Evolutionary conservation across 2,113 vertebrate genomes (phyloP).

Genomic region (Pterocles gutturalis): DNA sequence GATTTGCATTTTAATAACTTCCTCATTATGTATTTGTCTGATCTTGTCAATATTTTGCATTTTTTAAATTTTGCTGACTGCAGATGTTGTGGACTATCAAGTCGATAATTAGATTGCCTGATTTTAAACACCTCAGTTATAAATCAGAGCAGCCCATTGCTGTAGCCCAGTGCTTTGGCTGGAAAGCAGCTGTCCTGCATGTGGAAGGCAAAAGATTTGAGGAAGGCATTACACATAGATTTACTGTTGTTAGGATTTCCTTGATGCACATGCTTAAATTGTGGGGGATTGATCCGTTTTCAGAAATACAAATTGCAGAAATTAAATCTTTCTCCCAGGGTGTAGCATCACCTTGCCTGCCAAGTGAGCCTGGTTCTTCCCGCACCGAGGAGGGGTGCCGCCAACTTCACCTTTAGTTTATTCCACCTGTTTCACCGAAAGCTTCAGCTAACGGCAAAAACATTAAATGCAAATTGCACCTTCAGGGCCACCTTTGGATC

Average conservation of each 20-base stretch:
- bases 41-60: constrained; percentile 65
- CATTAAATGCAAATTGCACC: constrained; percentile 11
- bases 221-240: background rate
- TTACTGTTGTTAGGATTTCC: background rate
- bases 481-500: background rate
- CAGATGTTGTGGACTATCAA: background rate
- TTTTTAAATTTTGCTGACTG: constrained; percentile 59
- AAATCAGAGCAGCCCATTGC: background rate
- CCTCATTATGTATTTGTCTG: constrained; percentile 56
- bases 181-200: background rate
- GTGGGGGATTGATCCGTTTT: background rate
- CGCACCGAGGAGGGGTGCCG: background rate
- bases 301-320: background rate
- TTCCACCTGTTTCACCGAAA: constrained; percentile 22
- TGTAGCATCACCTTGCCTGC: background rate
- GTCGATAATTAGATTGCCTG: constrained; percentile 25
- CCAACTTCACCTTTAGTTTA: background rate
- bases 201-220: background rate
- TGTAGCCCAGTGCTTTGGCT: background rate
- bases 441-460: background rate
- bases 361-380: background rate
- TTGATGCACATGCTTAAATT: background rate
- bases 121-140: background rate
- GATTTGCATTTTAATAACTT: constrained; percentile 65
- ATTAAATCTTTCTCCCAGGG: background rate